Evolutionary conservation across 2,888 invertebrate species (phyloP), one percentile per base, ranked within the genome.

Genomic region (Brenthis daphne): DNA sequence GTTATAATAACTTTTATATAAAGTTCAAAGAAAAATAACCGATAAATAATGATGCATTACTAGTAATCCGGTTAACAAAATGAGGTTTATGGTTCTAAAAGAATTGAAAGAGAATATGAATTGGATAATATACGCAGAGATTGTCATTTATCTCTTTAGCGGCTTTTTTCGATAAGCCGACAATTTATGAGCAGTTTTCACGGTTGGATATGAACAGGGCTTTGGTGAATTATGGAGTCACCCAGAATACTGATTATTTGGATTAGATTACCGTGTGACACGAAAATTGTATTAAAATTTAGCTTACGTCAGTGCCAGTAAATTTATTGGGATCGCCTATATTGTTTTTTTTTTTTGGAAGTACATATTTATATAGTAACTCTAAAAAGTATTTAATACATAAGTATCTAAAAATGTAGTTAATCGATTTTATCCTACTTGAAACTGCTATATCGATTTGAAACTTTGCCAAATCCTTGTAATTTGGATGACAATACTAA

Each of bases 81-180:
- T 65, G 68, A 70, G 70, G 65, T 70, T 69, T 71, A 73, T 69
- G 60, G 57, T 70, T 60, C 66, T 57, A 47, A 58, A 66, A 69
- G 65, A 66, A 70, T 70, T 72, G 72, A 61, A 71, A 61, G 65
- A 54, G 65, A 68, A 68, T 73, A 68, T 68, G 71, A 71, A 73
- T 67, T 69, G 66, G 68, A 68, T 70, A 71, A 74, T 74, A 69
- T 74, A 71, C 68, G 63, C 58, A 68, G 70, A 70, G 61, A 72
- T 68, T 68, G 72, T 72, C 68, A 70, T 73, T 68, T 70, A 70
- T 67, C 67, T 63, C 68, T 74, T 68, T 69, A 69, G 70, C 70
- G 69, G 73, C 67, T 71, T 74, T 74, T 73, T 74, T 71, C 73
- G 60, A 71, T 68, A 73, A 70, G 60, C 68, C 64, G 57, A 56